phyloP scores from a whole-genome alignment of 92 coral and sea anemone species.

The Epizoanthus ramosus region DNA sequence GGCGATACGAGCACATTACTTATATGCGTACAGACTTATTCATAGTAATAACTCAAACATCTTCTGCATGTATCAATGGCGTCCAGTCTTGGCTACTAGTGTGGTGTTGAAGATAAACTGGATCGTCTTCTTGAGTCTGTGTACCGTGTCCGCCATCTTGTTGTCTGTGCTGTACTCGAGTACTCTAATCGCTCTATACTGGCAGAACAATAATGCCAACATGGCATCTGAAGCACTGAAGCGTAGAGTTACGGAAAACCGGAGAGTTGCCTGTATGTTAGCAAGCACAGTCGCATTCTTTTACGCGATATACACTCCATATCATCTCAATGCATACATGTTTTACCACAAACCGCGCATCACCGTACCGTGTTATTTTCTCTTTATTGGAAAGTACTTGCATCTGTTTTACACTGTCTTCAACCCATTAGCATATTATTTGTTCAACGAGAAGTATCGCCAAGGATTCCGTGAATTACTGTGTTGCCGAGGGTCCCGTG shows the following conservation, averaged over 20 bases:
- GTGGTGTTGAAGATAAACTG: slow-evolving; percentile 37
- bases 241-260: slow-evolving; percentile 21
- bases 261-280: slow-evolving; percentile 12
- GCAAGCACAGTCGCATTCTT: slow-evolving; percentile 8
- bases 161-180: background rate
- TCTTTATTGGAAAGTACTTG: slow-evolving; percentile 12
- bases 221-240: slow-evolving; percentile 15
- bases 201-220: slow-evolving; percentile 21
- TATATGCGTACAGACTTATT: slow-evolving; percentile 21
- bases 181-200: background rate
- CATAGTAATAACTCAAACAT: background rate
- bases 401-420: slow-evolving; percentile 30
- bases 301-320: slow-evolving; percentile 11
- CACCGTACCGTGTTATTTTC: slow-evolving; percentile 8
- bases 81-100: background rate
- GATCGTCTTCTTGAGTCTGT: slow-evolving; percentile 26
- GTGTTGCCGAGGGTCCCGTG: background rate
- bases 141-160: slow-evolving; percentile 13
- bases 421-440: slow-evolving; percentile 22
- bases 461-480: slow-evolving; percentile 17
- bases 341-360: slow-evolving; percentile 12
- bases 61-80: slow-evolving; percentile 23
- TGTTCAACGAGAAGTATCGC: slow-evolving; percentile 20
- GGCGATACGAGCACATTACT: slow-evolving; percentile 31
- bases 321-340: slow-evolving; percentile 20